Evolutionary conservation across 2,113 vertebrate species (phyloP).

Genomic region (Phycodurus eques): DNA sequence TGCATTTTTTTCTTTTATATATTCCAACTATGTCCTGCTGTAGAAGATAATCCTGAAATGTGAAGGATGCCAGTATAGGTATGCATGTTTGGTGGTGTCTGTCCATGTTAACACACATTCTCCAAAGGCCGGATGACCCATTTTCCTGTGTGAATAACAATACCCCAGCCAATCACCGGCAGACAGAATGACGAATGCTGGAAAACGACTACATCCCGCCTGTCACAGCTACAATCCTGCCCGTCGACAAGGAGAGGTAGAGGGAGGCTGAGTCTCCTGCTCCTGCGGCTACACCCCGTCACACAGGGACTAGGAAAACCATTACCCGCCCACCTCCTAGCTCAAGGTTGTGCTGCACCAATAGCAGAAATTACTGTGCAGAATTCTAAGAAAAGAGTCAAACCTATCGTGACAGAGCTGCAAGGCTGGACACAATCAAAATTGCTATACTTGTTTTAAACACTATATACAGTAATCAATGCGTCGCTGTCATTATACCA

Average conservation of each 20-base stretch:
- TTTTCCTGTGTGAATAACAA: conserved; percentile 71
- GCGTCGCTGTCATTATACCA: too few species aligned
- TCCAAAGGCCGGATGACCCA: conserved; percentile 72
- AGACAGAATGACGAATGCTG: conserved; percentile 52
- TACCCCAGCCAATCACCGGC: conserved; percentile 59
- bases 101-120: conserved; percentile 56
- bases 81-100: conserved; percentile 17
- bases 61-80: conserved; percentile 48
- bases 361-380: conserved; percentile 30
- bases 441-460: background rate
- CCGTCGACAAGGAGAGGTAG: conserved; percentile 56
- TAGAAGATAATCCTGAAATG: conserved; percentile 39
- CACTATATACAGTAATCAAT: too few species aligned
- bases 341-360: conserved; percentile 57
- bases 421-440: conserved; percentile 29
- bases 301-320: conserved; percentile 61
- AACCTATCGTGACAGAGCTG: conserved; percentile 33
- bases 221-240: conserved; percentile 58
- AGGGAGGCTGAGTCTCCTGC: conserved; percentile 24
- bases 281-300: conserved; percentile 20
- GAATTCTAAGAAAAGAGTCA: conserved; percentile 39
- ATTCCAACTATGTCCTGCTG: conserved; percentile 33
- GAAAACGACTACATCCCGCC: conserved; percentile 54
- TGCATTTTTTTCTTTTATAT: conserved; percentile 43
- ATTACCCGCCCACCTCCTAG: conserved; percentile 44